Evolutionary conservation across 2,888 invertebrate genomes (phyloP), one percentile per base, ranked within the genome.

Genomic region (Apodemia zela): DNA sequence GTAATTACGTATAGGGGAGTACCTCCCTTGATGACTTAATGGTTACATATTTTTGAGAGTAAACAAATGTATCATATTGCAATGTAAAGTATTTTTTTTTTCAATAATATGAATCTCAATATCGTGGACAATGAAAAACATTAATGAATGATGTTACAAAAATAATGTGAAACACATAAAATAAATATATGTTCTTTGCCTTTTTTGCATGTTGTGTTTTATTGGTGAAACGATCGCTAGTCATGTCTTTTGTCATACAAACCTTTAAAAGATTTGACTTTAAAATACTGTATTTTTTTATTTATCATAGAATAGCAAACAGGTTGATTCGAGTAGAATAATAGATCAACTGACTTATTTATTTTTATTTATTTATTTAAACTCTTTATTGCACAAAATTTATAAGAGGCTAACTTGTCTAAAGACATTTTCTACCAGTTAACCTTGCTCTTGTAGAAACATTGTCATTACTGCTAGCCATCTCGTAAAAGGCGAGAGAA

Each of bases 111-210:
- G 57, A 57, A 57, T 57, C 57, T 57, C 57, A 57, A 47, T 47
- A 47, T 57, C 21, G 25, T 57, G 29, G 57, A 57, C 57, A 57
- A n/a, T 47, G 47, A 17, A 57, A n/a, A 57, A 57, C 57, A 29
- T 54, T 54, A 29, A 57, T 57, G 15, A 57, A 57, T 57, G 57
- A 29, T 54, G 54, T 54, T 54, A 54, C 25, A 25, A 25, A 25
- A 51, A 51, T 51, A 51, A 54, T 25, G 54, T 57, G 54, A 57
- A 57, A 57, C 4, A 57, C n/a, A 57, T 29, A 29, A 57, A 29
- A 15, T 21, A 21, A 54, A 25, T 25, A 51, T 51, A 54, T 54
- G 54, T 25, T 54, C 25, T 54, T 54, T 54, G 54, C 54, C 25
- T 54, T 54, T 33, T 54, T 54, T 54, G 54, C 54, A 54, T 25